Base-by-base conservation (phyloP, 2,797 vertebrate genomes). In the Xenops minutus region DNA sequence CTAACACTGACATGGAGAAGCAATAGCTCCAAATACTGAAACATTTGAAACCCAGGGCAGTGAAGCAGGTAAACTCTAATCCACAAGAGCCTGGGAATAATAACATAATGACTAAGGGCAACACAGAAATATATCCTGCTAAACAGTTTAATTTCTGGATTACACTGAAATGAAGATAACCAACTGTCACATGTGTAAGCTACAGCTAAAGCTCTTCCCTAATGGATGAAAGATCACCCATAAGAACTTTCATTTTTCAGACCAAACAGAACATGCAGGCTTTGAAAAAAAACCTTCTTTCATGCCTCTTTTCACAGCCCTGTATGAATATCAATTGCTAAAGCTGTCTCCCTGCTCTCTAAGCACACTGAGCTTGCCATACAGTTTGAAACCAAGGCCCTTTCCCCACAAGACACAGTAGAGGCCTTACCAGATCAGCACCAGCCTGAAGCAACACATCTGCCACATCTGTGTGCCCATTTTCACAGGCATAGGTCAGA, bases 391-490 rank as follows among this genome's bases (percentile, higher is more conserved):
- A 76, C 16, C 30, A 29, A 58, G 85, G 82, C 9, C 32, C 14
- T 51, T 71, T 56, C 54, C 54, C 44, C 64, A 58, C 6, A 39
- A n/a, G 26, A 56, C 9, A 27, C 17, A 89, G 32, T 37, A 85
- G 48, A 66, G 89, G 26, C 71, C 97, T 93, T 98, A 99, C 99
- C 99, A 99, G 98, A 97, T 99, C 99, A 82, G 99, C 99, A 93
- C 99, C 99, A 85, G 99, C 99, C 97, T 99, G 99, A 96, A 99
- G 98, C 95, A 99, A 97, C 96, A 99, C 99, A 85, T 99, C 99
- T 27, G 99, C 99, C 92, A 99, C 99, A 83, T 99, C 99, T 3
- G 99, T 99, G 97, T 99, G 99, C 97, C 99, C 99, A 61, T 99
- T 99, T 97, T 99, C 99, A 98, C 99, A 99, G 11, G 99, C 99